A percentile compares a stretch with the other conserved stretches of the same genome.
phyloP scores from a whole-genome alignment of 2,113 vertebrate species.

The Chroicocephalus ridibundus region DNA sequence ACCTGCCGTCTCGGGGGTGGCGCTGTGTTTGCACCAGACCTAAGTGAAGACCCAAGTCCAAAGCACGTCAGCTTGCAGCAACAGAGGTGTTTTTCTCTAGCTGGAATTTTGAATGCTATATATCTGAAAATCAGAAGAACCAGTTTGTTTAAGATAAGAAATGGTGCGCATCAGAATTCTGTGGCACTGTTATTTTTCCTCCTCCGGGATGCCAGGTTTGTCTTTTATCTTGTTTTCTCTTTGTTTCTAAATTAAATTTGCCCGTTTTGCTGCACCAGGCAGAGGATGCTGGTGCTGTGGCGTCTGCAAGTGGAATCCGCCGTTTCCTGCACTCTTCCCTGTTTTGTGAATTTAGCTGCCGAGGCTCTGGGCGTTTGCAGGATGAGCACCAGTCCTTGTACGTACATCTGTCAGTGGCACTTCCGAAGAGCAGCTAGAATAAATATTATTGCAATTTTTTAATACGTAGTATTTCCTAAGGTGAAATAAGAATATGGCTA shows the following conservation, averaged over 20 bases:
- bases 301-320: background rate
- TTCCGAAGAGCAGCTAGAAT: background rate
- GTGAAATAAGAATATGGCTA: background rate
- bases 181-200: background rate
- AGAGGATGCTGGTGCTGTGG: background rate
- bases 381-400: background rate
- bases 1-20: background rate
- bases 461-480: background rate
- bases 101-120: background rate
- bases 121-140: background rate
- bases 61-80: background rate
- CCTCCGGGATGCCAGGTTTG: background rate
- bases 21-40: background rate
- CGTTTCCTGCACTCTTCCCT: background rate
- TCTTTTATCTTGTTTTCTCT: background rate
- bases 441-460: background rate
- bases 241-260: background rate
- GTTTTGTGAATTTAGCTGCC: background rate
- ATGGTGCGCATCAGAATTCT: background rate
- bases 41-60: background rate
- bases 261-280: background rate
- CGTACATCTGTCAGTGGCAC: rapidly evolving
- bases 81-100: background rate
- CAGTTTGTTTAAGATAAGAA: background rate
- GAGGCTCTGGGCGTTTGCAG: background rate